Percentiles rank a stretch among this genome's conserved stretches.
Conservation (phyloP, 2,888 invertebrate genomes). For the Criorhina ranunculi region DNA sequence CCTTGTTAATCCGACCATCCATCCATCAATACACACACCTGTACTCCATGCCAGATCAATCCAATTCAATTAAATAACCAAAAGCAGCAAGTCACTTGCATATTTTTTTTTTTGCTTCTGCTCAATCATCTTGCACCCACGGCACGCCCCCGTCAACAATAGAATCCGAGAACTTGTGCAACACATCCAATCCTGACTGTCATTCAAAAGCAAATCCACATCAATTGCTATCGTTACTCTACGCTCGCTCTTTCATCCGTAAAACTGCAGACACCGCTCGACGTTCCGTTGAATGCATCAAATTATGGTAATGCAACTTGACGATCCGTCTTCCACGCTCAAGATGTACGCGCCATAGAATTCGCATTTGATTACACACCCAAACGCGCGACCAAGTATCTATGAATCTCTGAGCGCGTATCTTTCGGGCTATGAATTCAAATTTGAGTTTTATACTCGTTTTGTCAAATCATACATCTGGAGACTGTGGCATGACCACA, state of each 20-base stretch:
- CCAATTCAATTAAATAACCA: slow-evolving; percentile 41
- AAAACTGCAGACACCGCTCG: slow-evolving; percentile 19
- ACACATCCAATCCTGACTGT: slow-evolving; percentile 39
- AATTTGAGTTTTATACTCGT: slow-evolving; percentile 66
- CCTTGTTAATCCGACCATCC: slow-evolving; percentile 62
- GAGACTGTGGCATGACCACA: background rate
- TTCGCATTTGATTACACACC: slow-evolving; percentile 61
- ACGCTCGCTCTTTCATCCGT: slow-evolving; percentile 8
- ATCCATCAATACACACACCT: slow-evolving; percentile 7
- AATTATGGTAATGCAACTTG: slow-evolving; percentile 74
- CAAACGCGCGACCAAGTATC: slow-evolving; percentile 1
- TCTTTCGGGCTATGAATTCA: slow-evolving; percentile 62
- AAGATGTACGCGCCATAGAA: slow-evolving; percentile 64
- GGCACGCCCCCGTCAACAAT: slow-evolving; percentile 21
- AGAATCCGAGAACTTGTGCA: slow-evolving; percentile 53
- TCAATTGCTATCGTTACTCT: slow-evolving; percentile 63
- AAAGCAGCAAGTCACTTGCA: slow-evolving; percentile 68
- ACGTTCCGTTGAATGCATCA: slow-evolving; percentile 50
- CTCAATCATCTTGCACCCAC: slow-evolving; percentile 49
- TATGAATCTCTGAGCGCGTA: slow-evolving; percentile 15
- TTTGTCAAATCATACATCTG: slow-evolving; percentile 59
- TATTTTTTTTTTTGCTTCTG: slow-evolving; percentile 41
- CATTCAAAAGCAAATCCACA: slow-evolving; percentile 51
- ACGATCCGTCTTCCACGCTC: slow-evolving; percentile 59
- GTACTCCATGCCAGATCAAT: slow-evolving; percentile 17